Evolutionary conservation across 2,888 invertebrate species (phyloP).

Genomic region (Spilarctia lutea): DNA sequence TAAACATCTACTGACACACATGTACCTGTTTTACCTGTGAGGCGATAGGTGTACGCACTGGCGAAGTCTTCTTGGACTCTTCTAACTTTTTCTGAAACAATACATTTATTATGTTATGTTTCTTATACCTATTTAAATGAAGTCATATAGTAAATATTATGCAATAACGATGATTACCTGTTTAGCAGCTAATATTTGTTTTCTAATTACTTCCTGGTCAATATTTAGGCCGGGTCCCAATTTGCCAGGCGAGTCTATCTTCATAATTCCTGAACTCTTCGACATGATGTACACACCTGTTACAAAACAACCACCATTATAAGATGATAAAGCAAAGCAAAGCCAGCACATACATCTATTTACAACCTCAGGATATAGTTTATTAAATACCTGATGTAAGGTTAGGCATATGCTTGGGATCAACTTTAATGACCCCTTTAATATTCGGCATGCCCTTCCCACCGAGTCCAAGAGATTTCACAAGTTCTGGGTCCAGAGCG

Average conservation of each 20-base stretch:
- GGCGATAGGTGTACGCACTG: slow-evolving; percentile 58
- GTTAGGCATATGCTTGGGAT: slow-evolving; percentile 90
- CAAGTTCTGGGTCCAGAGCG: slow-evolving; percentile 83
- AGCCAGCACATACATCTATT: slow-evolving; percentile 45
- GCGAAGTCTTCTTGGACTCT: slow-evolving; percentile 70
- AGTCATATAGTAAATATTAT: neutral
- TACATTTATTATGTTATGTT: slow-evolving; percentile 13
- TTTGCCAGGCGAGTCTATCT: slow-evolving; percentile 88
- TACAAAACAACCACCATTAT: slow-evolving; percentile 52
- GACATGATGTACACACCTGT: slow-evolving; percentile 92
- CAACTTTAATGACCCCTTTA: slow-evolving; percentile 91
- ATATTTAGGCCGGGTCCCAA: slow-evolving; percentile 82
- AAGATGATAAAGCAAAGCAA: slow-evolving; percentile 35
- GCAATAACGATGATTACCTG: slow-evolving; percentile 63
- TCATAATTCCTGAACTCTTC: slow-evolving; percentile 91
- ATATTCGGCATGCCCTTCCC: slow-evolving; percentile 85
- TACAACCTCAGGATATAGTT: slow-evolving; percentile 30
- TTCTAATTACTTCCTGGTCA: slow-evolving; percentile 82
- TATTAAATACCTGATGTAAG: slow-evolving; percentile 78
- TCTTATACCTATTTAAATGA: neutral
- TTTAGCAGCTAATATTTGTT: slow-evolving; percentile 83
- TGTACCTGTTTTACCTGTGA: slow-evolving; percentile 61
- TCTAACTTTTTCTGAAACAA: slow-evolving; percentile 76
- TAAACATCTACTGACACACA: slow-evolving; percentile 1
- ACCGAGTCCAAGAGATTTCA: slow-evolving; percentile 82